Evolutionary conservation across 2,888 invertebrate genomes (phyloP), one percentile per base, ranked within the genome.

Genomic region (Gymnoscelis rufifasciata): DNA sequence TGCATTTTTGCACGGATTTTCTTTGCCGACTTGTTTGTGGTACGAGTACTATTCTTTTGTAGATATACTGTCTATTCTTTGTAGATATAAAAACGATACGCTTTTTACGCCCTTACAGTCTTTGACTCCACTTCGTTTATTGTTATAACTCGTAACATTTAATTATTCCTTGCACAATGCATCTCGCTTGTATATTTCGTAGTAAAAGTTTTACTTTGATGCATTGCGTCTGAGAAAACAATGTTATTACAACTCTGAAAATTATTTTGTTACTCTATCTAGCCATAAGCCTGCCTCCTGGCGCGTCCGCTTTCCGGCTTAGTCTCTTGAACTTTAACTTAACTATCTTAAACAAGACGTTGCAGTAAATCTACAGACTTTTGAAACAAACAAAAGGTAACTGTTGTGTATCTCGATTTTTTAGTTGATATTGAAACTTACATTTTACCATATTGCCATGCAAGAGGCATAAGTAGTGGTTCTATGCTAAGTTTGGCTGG

Each of bases 241-340:
- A 52, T 48, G 47, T 47, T 54, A 37, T 35, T 45, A 45, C 38
- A 52, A 49, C 47, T 46, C 43, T 35, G 43, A 30, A 52, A 51
- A 56, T 54, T 52, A 54, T 58, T 55, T 49, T 54, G 55, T 56
- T 52, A 49, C 54, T 54, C 48, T 49, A 43, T 54, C 31, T 51
- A 29, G 42, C 44, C 51, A 47, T 42, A 44, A 45, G 52, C 5
- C n/a, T 19, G 45, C 44, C 45, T 53, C 52, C 53, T 56, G 51
- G 38, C 47, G 52, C 51, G 56, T 56, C 49, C 51, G 52, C 56
- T 54, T 56, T 58, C 56, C 58, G 52, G 54, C 51, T 58, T 54
- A 55, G 51, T 51, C 51, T 54, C 51, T 42, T 56, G 52, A 58
- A 58, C 57, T 56, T 56, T 54, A 38, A 51, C 52, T 54, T 52